Percentiles rank a stretch among this genome's conserved stretches.
Conservation (phyloP, 2,797 vertebrate species). For the Galago senegalensis region DNA sequence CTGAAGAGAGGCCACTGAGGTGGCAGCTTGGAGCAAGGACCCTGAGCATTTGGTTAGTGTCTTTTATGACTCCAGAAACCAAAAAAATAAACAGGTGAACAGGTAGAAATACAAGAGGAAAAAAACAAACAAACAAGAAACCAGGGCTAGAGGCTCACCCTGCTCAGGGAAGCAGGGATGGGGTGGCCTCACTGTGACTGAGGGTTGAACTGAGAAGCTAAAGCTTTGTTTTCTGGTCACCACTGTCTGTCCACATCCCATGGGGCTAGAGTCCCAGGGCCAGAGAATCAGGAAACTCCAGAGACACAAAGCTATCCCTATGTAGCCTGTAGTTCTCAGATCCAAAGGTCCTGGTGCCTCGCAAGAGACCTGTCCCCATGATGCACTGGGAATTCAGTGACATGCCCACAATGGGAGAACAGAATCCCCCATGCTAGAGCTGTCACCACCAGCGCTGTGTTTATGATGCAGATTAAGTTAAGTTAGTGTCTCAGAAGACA, state of each 20-base stretch:
- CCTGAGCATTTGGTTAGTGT: background rate
- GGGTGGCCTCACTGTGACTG: background rate
- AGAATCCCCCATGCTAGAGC: fast-evolving
- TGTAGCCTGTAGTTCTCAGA: background rate
- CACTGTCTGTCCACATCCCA: fast-evolving
- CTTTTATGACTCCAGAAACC: background rate
- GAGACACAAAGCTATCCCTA: background rate
- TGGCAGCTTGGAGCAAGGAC: background rate
- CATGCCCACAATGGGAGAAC: background rate
- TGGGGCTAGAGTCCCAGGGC: background rate
- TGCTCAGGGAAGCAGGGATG: fast-evolving
- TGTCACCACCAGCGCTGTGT: background rate
- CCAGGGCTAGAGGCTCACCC: background rate
- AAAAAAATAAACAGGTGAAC: background rate
- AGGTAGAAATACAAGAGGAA: too few relatives aligned
- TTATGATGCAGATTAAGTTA: background rate
- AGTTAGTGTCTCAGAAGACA: background rate
- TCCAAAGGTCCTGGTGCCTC: background rate
- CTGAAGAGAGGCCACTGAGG: background rate
- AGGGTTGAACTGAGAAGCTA: fast-evolving
- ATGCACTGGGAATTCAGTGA: background rate
- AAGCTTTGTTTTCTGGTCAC: background rate
- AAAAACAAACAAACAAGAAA: too few relatives aligned
- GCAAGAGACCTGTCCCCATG: background rate
- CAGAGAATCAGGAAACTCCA: background rate